Percentiles rank a stretch among this genome's conserved stretches.
phyloP scores from a whole-genome alignment of 2,797 vertebrate genomes.

The Dermochelys coriacea region DNA sequence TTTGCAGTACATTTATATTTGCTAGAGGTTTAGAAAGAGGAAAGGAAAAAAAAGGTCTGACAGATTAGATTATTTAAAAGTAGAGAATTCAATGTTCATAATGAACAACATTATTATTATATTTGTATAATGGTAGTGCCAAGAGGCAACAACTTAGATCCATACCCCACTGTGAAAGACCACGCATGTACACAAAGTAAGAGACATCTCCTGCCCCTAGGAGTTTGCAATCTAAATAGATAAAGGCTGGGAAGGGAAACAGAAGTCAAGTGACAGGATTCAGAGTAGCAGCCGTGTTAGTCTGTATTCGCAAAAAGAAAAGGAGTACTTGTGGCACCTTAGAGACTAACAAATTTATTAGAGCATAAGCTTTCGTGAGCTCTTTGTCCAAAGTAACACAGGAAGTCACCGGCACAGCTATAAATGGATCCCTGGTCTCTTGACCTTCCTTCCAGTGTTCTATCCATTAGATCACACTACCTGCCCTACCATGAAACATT shows the following conservation, averaged over 20 bases:
- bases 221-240: neutral
- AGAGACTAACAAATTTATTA: too few relatives aligned
- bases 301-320: too few relatives aligned
- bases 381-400: neutral
- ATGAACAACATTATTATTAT: neutral
- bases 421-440: neutral
- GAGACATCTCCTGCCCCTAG: neutral
- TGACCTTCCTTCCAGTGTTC: neutral
- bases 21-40: neutral
- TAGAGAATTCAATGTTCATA: neutral
- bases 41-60: neutral
- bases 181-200: accelerated
- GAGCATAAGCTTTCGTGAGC: too few relatives aligned
- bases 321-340: too few relatives aligned
- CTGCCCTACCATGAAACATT: neutral
- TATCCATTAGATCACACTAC: neutral
- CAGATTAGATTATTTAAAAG: neutral
- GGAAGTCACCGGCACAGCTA: neutral
- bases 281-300: too few relatives aligned
- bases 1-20: neutral
- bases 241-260: neutral
- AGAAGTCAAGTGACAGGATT: neutral
- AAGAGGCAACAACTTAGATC: neutral
- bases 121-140: neutral
- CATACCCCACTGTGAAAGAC: neutral